Evolutionary conservation across 2,113 vertebrate genomes (phyloP), one percentile per base, ranked within the genome.

Genomic region (Ibidorhyncha struthersii): DNA sequence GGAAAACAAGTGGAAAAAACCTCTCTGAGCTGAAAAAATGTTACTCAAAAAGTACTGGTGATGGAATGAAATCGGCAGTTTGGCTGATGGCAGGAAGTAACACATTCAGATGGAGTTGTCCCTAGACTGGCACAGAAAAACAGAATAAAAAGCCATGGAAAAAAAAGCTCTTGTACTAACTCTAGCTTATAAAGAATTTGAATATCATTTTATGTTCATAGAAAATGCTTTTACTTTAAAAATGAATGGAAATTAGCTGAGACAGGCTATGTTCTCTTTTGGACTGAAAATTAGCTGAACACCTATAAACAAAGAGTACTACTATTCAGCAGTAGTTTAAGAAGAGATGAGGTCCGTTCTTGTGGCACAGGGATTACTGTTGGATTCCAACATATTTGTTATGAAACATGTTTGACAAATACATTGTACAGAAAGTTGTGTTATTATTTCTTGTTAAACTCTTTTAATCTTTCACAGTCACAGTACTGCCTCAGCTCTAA

Each of bases 401-500:
- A 69, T 88, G 71, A 91, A 87, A 94, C 53, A 70, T 91, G 62
- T 70, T 94, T 97, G 94, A 89, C 81, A 97, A 96, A 82, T 89
- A 85, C 8, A 55, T 95, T 93, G 73, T 87, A 65, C 49, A 74
- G 83, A 84, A 87, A 82, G 81, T 85, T 93, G 36, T 79, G 41
- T 72, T 87, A 74, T 84, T 95, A 72, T 92, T 94, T 85, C 81
- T 89, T 87, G 69, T 89, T 95, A 95, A 94, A 91, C 73, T 52
- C 53, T 76, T 76, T 76, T 96, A 85, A 94, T 93, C 84, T 96
- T 73, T 92, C 86, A 91, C 77, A 89, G 80, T 83, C 9, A 4
- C 70, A 80, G 66, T 62, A 73, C 30, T 91, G 70, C 73, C 58
- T 92, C 61, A 84, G 27, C 56, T 94, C 53, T 86, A 69, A 92